Evolutionary conservation across 2,888 invertebrate species (phyloP).

Genomic region (Xestoiulus laeticollis): DNA sequence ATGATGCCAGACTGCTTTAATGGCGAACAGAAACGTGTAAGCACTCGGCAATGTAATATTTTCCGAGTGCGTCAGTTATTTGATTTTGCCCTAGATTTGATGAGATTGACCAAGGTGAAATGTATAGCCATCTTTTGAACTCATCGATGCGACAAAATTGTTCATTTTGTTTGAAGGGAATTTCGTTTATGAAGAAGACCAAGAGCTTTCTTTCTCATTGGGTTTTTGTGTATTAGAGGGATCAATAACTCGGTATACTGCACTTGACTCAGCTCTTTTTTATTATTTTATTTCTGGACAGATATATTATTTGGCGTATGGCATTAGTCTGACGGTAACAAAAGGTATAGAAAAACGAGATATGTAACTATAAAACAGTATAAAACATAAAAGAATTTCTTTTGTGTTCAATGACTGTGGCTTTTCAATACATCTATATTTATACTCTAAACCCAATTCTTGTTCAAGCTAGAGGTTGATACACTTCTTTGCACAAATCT

Average conservation of each 20-base stretch:
- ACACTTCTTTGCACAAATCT: conserved; percentile 17
- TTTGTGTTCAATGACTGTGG: conserved; percentile 32
- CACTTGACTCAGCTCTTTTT: conserved; percentile 46
- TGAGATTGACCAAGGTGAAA: conserved; percentile 47
- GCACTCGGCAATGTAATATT: neutral
- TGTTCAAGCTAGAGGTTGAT: neutral
- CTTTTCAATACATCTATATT: neutral
- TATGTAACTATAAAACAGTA: conserved; percentile 45
- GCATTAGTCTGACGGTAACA: conserved; percentile 34
- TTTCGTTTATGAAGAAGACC: conserved; percentile 34
- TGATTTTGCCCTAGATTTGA: conserved; percentile 23
- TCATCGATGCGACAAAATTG: conserved; percentile 46
- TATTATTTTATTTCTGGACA: conserved; percentile 41
- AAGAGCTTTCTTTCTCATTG: conserved; percentile 16
- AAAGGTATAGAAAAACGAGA: conserved; percentile 41
- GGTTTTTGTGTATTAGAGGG: neutral
- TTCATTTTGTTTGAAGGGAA: conserved; percentile 48
- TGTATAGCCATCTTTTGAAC: conserved; percentile 7
- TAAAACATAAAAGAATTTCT: conserved; percentile 37
- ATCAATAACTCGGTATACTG: conserved; percentile 30
- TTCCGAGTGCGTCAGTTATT: neutral
- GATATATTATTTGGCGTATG: conserved; percentile 37
- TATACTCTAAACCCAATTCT: neutral
- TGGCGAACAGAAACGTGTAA: no score
- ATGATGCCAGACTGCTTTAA: no score